Base-by-base conservation (phyloP, 2,113 vertebrate genomes). In the Ascaphus truei region DNA sequence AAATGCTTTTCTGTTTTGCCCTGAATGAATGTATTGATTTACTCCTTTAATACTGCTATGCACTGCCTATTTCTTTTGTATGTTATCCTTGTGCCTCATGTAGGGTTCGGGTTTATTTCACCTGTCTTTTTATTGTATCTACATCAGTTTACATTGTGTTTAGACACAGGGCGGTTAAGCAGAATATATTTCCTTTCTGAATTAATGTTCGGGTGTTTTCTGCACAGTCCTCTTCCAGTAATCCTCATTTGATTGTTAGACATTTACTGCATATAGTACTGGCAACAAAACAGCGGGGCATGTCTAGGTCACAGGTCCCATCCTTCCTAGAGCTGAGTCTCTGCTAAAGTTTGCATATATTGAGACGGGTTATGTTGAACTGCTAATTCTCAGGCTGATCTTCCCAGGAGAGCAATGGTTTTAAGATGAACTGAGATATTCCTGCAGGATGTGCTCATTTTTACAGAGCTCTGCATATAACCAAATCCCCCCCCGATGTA, bases 181-280 rank as follows among this genome's bases (percentile, higher is more conserved):
- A 31, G 16, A 5, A 58, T 37, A 4, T 37, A 20, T 58, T 58
- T 31, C 31, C 55, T 37, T 36, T 23, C 18, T 58, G 12, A 37
- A 58, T 58, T 52, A 53, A 30, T 53, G 7, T 26, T 53, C 22
- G 15, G 23, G 36, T 39, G 25, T 39, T 53, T 22, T 53, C 36
- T 25, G 12, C 22, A 26, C 29, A 53, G 16, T 15, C 15, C 45
- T 13, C 25, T 65, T 65, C 62, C 62, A 53, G 62, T 65, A 65
- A 65, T 13, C 34, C 25, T 13, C 34, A 53, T 12, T 64, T 39
- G 10, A 52, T 63, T 12, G 20, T 12, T 16, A 53, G 10, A 25
- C 4, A 65, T 39, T 53, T 65, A 65, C 31, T 52, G 62, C 27
- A 48, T 62, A 33, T 48, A 2, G 22, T 62, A 34, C 11, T 25